Evolutionary conservation across 2,888 invertebrate species (phyloP).

Genomic region (Pammene aurita): DNA sequence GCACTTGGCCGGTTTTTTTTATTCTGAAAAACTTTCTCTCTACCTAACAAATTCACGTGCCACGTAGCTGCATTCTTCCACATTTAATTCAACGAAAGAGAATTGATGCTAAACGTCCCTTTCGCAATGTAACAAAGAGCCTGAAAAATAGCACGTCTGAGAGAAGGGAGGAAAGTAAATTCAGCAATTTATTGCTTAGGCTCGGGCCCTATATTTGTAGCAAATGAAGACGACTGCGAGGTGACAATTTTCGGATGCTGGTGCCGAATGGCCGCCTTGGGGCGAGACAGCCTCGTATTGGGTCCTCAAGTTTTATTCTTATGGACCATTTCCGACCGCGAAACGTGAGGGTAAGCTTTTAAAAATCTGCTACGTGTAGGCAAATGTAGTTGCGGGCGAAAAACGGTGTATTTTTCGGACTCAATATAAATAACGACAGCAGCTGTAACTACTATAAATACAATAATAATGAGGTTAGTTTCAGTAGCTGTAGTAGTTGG

Average conservation of each 20-base stretch:
- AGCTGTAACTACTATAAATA: background rate
- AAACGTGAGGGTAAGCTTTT: slow-evolving; percentile 30
- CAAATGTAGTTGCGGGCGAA: background rate
- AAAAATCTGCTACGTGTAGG: slow-evolving; percentile 24
- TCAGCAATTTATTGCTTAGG: slow-evolving; percentile 77
- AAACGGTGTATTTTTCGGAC: slow-evolving; percentile 6
- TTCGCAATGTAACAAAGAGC: slow-evolving; percentile 72
- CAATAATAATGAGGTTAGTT: slow-evolving; percentile 27
- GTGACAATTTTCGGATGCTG: slow-evolving; percentile 78
- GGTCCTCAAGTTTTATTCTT: slow-evolving; percentile 63
- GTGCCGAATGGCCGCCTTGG: slow-evolving; percentile 70
- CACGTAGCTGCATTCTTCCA: slow-evolving; percentile 39
- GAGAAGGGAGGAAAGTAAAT: slow-evolving; percentile 73
- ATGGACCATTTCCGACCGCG: slow-evolving; percentile 49
- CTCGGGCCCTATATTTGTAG: slow-evolving; percentile 77
- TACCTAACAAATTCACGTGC: slow-evolving; percentile 28
- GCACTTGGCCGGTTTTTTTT: too few species aligned
- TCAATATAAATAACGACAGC: background rate
- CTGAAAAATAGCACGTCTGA: slow-evolving; percentile 76
- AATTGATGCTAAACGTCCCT: slow-evolving; percentile 71
- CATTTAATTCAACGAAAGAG: slow-evolving; percentile 56
- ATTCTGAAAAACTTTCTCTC: background rate
- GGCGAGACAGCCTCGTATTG: slow-evolving; percentile 56
- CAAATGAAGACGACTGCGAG: slow-evolving; percentile 79
- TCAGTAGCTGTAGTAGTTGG: slow-evolving; percentile 55